phyloP scores from a whole-genome alignment of 2,113 vertebrate genomes.

The Miniopterus natalensis region DNA sequence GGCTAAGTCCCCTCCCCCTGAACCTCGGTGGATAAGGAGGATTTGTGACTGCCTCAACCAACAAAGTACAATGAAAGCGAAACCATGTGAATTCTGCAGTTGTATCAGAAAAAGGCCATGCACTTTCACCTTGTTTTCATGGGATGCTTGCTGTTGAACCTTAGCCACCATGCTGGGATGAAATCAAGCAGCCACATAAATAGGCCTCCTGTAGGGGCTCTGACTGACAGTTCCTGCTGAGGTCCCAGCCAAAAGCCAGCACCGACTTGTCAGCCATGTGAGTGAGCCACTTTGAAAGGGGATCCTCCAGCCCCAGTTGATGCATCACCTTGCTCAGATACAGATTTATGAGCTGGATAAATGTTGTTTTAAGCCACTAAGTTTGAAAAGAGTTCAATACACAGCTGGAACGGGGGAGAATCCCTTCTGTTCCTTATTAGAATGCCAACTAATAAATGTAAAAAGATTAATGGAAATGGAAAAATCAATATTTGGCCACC shows the following conservation, averaged over 20 bases:
- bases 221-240: neutral
- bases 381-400: neutral
- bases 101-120: neutral
- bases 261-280: neutral
- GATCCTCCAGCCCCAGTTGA: neutral
- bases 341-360: neutral
- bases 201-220: neutral
- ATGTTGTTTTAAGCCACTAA: neutral
- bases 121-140: neutral
- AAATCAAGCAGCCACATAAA: constrained; percentile 10
- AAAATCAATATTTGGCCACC: constrained; percentile 18
- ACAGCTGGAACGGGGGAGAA: neutral
- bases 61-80: constrained; percentile 22
- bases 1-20: neutral
- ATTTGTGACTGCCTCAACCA: neutral
- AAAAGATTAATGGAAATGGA: constrained; percentile 18
- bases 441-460: constrained; percentile 35
- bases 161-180: constrained; percentile 5
- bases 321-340: constrained; percentile 4
- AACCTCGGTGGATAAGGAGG: neutral
- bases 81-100: constrained; percentile 25
- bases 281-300: neutral
- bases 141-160: neutral
- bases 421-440: neutral
- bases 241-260: neutral